Evolutionary conservation across 2,113 vertebrate genomes (phyloP).

Genomic region (Labeo rohita): DNA sequence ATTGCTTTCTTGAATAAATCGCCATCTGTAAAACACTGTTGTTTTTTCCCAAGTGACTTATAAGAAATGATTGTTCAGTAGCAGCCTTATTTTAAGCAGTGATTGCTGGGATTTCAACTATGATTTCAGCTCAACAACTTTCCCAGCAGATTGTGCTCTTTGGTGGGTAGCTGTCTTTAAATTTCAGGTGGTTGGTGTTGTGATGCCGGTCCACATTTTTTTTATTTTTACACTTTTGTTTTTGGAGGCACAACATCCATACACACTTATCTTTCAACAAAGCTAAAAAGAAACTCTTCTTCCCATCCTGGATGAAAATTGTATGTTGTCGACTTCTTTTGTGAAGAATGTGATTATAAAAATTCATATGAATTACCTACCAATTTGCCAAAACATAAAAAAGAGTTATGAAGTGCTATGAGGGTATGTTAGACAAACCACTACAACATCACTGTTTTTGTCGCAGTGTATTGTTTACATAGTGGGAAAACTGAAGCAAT

Average conservation of each 20-base stretch:
- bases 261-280: neutral
- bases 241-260: neutral
- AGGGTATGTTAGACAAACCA: neutral
- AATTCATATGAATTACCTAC: neutral
- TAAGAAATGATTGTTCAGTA: constrained; percentile 12
- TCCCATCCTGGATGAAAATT: neutral
- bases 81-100: constrained; percentile 9
- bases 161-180: neutral
- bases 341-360: neutral
- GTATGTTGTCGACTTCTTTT: neutral
- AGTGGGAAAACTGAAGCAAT: neutral
- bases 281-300: neutral
- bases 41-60: constrained; percentile 18
- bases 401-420: neutral
- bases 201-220: neutral
- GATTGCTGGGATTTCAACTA: too few species aligned
- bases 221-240: neutral
- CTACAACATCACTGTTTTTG: neutral
- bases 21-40: constrained; percentile 25
- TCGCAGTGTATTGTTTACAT: neutral
- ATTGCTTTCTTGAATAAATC: constrained; percentile 26
- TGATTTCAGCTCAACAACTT: neutral
- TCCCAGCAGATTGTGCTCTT: neutral
- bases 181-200: too few species aligned
- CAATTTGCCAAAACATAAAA: neutral